phyloP scores from a whole-genome alignment of 2,113 vertebrate genomes.

The Siniperca chuatsi region DNA sequence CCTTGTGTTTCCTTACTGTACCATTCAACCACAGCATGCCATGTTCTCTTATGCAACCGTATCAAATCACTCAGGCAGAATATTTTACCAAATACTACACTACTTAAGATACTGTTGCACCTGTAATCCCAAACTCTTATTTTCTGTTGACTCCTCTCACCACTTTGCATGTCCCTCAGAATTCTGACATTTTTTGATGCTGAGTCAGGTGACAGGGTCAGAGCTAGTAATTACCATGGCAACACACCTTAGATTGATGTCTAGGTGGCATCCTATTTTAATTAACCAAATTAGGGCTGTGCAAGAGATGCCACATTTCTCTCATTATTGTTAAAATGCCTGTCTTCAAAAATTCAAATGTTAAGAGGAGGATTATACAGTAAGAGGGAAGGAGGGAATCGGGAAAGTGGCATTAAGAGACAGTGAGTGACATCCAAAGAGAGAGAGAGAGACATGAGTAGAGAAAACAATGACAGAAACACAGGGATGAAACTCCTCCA shows the following conservation, averaged over 20 bases:
- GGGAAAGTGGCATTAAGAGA: neutral
- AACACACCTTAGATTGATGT: neutral
- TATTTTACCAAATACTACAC: neutral
- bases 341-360: neutral
- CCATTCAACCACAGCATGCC: neutral
- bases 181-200: neutral
- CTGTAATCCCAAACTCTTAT: neutral
- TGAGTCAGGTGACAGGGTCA: neutral
- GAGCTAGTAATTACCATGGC: neutral
- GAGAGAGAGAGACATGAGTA: neutral
- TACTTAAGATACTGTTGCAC: neutral
- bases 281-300: neutral
- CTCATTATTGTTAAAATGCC: neutral
- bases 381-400: neutral
- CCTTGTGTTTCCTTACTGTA: neutral
- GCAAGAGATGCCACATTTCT: neutral
- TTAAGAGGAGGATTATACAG: neutral
- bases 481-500: conserved; percentile 14
- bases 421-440: neutral
- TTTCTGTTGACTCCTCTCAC: too few species aligned
- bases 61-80: neutral
- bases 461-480: conserved; percentile 26
- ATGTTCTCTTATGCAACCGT: neutral
- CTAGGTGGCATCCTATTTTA: neutral
- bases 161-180: neutral